Base-by-base conservation (phyloP, 2,888 invertebrate species). In the Lasioglossum pauxillum region DNA sequence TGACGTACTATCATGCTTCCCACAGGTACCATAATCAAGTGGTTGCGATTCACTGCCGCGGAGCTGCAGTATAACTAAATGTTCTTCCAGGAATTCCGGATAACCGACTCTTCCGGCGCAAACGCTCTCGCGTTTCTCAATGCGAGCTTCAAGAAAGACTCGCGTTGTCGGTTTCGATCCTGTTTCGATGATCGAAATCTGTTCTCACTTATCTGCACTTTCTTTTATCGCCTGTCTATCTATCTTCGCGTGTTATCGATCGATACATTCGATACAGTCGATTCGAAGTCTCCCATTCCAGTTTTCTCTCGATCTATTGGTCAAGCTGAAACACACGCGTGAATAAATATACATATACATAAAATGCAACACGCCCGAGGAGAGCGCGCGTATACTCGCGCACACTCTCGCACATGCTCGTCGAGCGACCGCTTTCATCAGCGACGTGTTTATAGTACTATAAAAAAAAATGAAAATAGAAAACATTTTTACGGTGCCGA, bases 401-500 rank as follows among this genome's bases (percentile, higher is more conserved):
- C 23, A 23, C 31, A 19, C 35, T 27, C 53, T 38, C 14, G 23
- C 31, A 19, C 19, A 16, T 35, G 31, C 19, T n/a, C 41, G 60
- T 10, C 46, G 31, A 60, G 72, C 73, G 76, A 72, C 49, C 67
- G 84, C 78, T 83, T 90, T 90, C 86, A 79, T 86, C 90, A 82
- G 82, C 76, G 84, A 89, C 89, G 89, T 83, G 89, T 93, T 93
- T 93, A 93, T 91, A 88, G 89, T 77, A 81, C 84, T 89, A 86
- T 93, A 93, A 93, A 93, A 91, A 93, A 92, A 92, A 94, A 93
- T 92, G 93, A 92, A 94, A 94, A 93, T 92, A 92, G 89, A 88
- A 93, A 94, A 94, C 93, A 93, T 90, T 92, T 94, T 94, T 94
- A 95, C 92, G 91, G 92, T 64, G 92, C 90, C 90, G 92, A 94